Conservation (phyloP, 2,113 vertebrate species). For the Hypanus sabinus region DNA sequence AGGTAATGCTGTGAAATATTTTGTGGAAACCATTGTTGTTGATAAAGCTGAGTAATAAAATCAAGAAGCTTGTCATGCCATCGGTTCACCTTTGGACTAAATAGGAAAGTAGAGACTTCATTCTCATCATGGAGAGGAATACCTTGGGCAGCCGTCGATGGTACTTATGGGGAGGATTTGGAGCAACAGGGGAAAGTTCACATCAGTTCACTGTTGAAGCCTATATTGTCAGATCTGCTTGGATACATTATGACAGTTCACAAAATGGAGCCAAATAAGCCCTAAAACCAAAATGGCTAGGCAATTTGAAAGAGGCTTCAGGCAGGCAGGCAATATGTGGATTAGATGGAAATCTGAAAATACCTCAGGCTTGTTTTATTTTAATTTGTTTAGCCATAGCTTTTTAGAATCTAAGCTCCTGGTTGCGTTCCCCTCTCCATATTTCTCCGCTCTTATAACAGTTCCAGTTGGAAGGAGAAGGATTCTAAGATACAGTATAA, state of each 20-base stretch:
- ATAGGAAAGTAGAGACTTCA: not conserved
- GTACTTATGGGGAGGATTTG: not conserved
- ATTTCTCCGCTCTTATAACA: not conserved
- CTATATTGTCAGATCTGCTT: not conserved
- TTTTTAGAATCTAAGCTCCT: not conserved
- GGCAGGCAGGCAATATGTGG: not conserved
- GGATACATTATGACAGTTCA: not conserved
- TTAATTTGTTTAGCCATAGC: not conserved
- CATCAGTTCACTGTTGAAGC: not conserved
- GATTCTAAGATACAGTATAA: not conserved
- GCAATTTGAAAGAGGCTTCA: not conserved
- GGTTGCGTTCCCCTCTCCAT: not conserved
- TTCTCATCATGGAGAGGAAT: not conserved
- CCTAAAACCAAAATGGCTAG: not conserved
- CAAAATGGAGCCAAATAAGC: not conserved
- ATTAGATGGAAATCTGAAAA: not conserved
- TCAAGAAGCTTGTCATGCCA: not conserved
- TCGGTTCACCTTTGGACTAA: not conserved
- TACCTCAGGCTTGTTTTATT: not conserved
- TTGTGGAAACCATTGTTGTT: not conserved
- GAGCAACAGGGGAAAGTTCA: not conserved
- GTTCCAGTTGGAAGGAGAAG: not conserved
- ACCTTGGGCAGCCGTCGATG: not conserved
- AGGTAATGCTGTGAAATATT: not conserved
- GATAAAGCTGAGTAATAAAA: not conserved